A percentile compares a stretch with the other conserved stretches of the same genome.
Conservation (phyloP, 2,888 invertebrate species). For the Maniola hyperantus region DNA sequence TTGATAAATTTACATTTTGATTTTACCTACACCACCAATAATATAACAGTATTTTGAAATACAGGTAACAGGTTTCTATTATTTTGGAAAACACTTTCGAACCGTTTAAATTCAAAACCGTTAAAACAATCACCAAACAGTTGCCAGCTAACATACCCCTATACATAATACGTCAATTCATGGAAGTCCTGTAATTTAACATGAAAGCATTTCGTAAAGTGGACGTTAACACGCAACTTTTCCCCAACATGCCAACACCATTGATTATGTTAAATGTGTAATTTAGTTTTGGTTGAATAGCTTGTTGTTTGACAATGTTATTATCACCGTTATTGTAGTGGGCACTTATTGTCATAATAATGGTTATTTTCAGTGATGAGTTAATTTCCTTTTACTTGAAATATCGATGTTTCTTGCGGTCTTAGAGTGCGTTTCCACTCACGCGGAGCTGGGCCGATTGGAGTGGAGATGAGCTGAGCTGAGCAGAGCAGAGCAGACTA, state of each 20-base stretch:
- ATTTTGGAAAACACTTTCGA: neutral
- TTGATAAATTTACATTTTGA: neutral
- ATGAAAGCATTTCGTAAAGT: constrained; percentile 42
- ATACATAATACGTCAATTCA: constrained; percentile 17
- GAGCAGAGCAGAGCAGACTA: no score
- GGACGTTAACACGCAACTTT: constrained; percentile 39
- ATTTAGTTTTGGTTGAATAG: constrained; percentile 17
- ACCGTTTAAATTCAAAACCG: neutral
- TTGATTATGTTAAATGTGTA: constrained; percentile 22
- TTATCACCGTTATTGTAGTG: constrained; percentile 16
- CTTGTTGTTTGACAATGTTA: constrained; percentile 11
- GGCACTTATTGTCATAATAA: constrained; percentile 9
- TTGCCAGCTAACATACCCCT: constrained; percentile 4
- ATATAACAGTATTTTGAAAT: neutral
- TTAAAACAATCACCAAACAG: constrained; percentile 9
- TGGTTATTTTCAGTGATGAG: constrained; percentile 10
- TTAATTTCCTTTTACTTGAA: constrained; percentile 1
- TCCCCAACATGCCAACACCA: constrained; percentile 19
- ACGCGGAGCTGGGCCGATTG: no score
- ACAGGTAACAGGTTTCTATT: neutral
- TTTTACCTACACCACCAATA: neutral
- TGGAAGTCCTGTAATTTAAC: constrained; percentile 35
- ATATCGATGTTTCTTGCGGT: neutral
- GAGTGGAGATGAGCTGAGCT: no score
- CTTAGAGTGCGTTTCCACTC: no score